Evolutionary conservation across 2,888 invertebrate species (phyloP), one percentile per base, ranked within the genome.

Genomic region (Nipponacmea schrenckii): DNA sequence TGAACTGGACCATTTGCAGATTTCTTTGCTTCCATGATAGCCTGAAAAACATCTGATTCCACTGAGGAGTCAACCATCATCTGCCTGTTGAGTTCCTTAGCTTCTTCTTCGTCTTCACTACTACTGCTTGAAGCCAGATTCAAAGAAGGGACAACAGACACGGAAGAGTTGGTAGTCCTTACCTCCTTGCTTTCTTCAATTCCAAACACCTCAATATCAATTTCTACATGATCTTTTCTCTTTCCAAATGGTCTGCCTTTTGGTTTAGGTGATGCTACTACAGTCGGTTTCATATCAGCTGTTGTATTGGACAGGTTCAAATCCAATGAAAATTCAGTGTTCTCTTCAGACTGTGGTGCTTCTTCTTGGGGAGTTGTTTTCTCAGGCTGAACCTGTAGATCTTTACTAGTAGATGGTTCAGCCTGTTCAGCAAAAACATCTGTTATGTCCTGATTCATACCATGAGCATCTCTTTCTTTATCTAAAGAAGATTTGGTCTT

Each of bases 181-280:
- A 78, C 74, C 27, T 78, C 74, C 39, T 77, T 71, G 27, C 78
- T 78, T 64, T 84, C 84, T 27, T 81, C 79, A 56, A 80, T 77
- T 67, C 77, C 80, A 77, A 85, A 85, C 15, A 83, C 80, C 74
- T 85, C 83, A 17, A 85, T 80, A 70, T 85, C 85, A 62, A 83
- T 81, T 45, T 79, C 79, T 27, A 70, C 70, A 67, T 77, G 76
- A 14, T 75, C 77, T 62, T 77, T 73, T 66, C 76, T 79, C 50
- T 70, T 71, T 2, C 64, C 56, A 5, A n/a, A 39, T n/a, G 20
- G 20, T 56, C 20, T 56, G 12, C 56, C 56, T 24, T 70, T 46
- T 50, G 8, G n/a, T n/a, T 66, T 66, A 12, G 44, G n/a, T n/a
- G 24, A 44, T 48, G 64, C 26, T 5, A 24, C 31, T 17, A 48